Evolutionary conservation across 2,113 vertebrate genomes (phyloP), one percentile per base, ranked within the genome.

Genomic region (Pipa parva): DNA sequence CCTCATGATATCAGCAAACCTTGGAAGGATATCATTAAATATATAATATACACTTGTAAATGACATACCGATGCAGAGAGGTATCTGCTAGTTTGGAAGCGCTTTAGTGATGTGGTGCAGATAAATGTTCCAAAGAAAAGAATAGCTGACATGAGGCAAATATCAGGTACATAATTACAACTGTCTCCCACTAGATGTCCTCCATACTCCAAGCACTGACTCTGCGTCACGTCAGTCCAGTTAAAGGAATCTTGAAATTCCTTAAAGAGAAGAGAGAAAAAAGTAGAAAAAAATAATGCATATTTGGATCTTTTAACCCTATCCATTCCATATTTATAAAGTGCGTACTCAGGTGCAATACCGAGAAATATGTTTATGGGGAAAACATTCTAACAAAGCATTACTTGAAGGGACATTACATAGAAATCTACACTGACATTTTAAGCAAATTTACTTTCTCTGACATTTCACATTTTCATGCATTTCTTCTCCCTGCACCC

Each of bases 41-140:
- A 60, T 46, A 1, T 3, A 22, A 9, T 8, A 15, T 29, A 29
- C 20, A 33, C 3, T 31, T 15, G 15, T 3, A 62, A 2, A 49
- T 2, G 20, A 73, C 89, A 87, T 71, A 91, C 89, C 52, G 70
- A 36, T 0, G 63, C 75, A 11, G 90, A 83, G 67, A 89, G 87
- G 74, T 89, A 87, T 66, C 46, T 68, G 76, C 86, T 89, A 56
- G 63, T 79, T 77, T 84, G 88, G 59, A 89, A 74, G 26, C 2
- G 46, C 55, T 86, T 90, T 72, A 91, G 73, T 0, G 2, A 22
- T 0, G 13, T 45, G 42, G 86, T 84, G 71, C 74, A 85, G 57
- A 89, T 39, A 73, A 87, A 86, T 7, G 87, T 87, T n/a, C 81
- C 82, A 18, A 85, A 69, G 0, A 91, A 91, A 37, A 91, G 84